phyloP scores from a whole-genome alignment of 2,113 vertebrate species.

The Leucoraja erinaceus region DNA sequence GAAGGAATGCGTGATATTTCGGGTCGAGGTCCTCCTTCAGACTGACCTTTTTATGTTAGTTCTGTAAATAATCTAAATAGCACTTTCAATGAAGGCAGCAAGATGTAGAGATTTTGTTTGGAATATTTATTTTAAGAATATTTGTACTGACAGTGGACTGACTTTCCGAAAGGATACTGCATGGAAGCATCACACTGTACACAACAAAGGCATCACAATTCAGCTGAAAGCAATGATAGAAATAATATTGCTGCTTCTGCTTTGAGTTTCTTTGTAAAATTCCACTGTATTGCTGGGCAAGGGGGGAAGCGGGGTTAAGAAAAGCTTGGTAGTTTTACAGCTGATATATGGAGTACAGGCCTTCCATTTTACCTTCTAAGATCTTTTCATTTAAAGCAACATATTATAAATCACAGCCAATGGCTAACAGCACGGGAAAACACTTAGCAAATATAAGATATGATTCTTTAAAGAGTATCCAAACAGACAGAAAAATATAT shows the following conservation, averaged over 20 bases:
- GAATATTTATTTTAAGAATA: constrained; percentile 37
- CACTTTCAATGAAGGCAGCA: constrained; percentile 11
- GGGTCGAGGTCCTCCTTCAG: too few species aligned
- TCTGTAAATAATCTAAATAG: background rate
- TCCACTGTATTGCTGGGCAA: background rate
- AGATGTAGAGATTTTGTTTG: constrained; percentile 5
- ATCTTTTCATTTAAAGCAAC: constrained; percentile 23
- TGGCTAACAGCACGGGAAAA: constrained; percentile 25
- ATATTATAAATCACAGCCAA: constrained; percentile 18
- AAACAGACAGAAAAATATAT: constrained; percentile 39
- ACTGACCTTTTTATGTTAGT: background rate
- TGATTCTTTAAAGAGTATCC: constrained; percentile 36
- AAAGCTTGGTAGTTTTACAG: constrained; percentile 26
- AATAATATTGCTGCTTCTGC: constrained; percentile 33
- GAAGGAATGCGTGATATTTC: too few species aligned
- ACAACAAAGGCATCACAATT: constrained; percentile 34
- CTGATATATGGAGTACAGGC: constrained; percentile 11
- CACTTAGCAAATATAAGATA: constrained; percentile 35
- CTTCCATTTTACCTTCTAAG: background rate
- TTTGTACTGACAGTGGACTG: constrained; percentile 34
- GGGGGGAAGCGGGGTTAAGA: background rate
- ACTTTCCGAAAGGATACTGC: constrained; percentile 35
- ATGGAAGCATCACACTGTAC: constrained; percentile 34
- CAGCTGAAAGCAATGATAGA: constrained; percentile 32
- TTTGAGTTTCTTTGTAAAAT: constrained; percentile 30